phyloP scores from a whole-genome alignment of 2,797 vertebrate genomes.

The Hemibagrus guttatus region DNA sequence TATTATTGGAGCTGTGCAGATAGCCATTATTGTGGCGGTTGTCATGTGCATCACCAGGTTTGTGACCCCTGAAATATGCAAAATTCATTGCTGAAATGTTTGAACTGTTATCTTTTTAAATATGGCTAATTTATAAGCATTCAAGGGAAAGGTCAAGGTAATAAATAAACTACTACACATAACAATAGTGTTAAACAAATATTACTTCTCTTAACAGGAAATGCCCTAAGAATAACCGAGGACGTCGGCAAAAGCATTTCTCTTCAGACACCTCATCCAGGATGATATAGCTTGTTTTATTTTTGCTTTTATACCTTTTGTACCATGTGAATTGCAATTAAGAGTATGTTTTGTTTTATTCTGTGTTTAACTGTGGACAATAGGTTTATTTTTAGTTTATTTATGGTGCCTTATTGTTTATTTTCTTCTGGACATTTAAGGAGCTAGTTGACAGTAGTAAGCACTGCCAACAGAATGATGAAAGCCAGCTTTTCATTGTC shows the following conservation, averaged over 20 bases:
- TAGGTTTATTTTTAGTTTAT: conserved; percentile 59
- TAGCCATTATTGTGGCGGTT: conserved; percentile 95
- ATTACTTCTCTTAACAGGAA: conserved; percentile 75
- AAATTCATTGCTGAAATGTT: neutral
- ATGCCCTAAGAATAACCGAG: conserved; percentile 94
- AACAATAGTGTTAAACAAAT: neutral
- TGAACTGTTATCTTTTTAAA: neutral
- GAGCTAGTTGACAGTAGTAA: conserved; percentile 72
- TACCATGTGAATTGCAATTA: conserved; percentile 86
- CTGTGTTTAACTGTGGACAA: conserved; percentile 47
- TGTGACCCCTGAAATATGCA: conserved; percentile 47
- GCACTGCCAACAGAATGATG: conserved; percentile 70
- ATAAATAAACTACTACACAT: neutral
- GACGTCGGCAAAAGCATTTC: conserved; percentile 97
- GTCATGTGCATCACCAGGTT: conserved; percentile 99
- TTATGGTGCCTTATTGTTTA: conserved; percentile 72
- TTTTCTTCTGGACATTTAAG: conserved; percentile 76
- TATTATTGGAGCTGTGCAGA: conserved; percentile 97
- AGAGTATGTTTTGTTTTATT: conserved; percentile 75
- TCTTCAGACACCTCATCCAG: conserved; percentile 92
- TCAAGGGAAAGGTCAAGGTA: neutral
- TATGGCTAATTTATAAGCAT: neutral
- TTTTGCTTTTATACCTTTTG: conserved; percentile 70
- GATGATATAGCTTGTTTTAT: conserved; percentile 90
- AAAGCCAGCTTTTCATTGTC: conserved; percentile 49